phyloP scores from a whole-genome alignment of 2,888 invertebrate species.

The Anorthoa munda region DNA sequence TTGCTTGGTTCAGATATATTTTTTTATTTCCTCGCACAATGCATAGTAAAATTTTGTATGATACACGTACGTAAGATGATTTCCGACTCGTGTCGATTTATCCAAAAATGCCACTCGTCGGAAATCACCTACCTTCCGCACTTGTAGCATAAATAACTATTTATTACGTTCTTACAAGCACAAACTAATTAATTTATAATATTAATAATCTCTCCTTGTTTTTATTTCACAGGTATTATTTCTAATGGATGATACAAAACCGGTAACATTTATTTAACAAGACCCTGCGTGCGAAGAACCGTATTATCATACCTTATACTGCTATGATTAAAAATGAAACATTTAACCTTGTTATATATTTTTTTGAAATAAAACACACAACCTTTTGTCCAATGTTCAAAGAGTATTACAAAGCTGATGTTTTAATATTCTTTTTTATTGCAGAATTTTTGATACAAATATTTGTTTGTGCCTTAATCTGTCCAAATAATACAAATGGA shows the following conservation, averaged over 20 bases:
- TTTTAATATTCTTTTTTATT: constrained; percentile 11
- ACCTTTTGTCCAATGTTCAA: constrained; percentile 25
- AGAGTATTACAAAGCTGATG: neutral
- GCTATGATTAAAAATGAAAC: constrained; percentile 18
- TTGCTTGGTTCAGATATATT: too few species aligned
- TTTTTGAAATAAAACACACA: constrained; percentile 32
- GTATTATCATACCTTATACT: constrained; percentile 8
- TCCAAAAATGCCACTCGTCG: too few species aligned
- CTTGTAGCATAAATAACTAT: too few species aligned
- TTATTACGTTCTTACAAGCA: neutral
- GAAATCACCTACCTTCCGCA: too few species aligned
- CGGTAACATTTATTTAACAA: constrained; percentile 27
- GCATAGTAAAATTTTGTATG: too few species aligned
- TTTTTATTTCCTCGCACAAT: too few species aligned
- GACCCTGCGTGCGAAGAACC: constrained; percentile 3
- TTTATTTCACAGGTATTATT: neutral
- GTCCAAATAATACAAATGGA: constrained; percentile 6
- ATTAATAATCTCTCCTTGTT: neutral
- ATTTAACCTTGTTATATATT: constrained; percentile 34
- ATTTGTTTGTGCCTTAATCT: neutral
- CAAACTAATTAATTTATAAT: constrained; percentile 8
- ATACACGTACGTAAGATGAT: too few species aligned
- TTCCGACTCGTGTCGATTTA: too few species aligned
- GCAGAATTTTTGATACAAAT: neutral
- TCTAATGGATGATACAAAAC: constrained; percentile 4